These are phyloP conservation scores for Pelosia muscerda DNA, from an alignment of 2,888 invertebrate species.

Conservation along the genomic window DNA sequence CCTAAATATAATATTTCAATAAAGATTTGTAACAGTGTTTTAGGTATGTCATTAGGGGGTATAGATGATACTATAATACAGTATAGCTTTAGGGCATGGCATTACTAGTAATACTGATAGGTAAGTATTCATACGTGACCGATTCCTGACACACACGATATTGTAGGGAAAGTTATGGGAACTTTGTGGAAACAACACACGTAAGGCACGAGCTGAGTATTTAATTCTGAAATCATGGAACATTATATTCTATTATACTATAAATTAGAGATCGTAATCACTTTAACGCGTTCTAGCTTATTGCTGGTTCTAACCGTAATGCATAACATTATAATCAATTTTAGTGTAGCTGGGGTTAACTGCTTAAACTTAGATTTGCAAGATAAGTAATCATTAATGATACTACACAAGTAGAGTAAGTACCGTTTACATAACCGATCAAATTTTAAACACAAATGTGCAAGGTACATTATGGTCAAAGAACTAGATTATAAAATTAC, in stretches of 20 bases:
- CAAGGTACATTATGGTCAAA: neutral
- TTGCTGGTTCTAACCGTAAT: neutral
- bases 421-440: neutral
- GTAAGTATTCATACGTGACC: constrained; percentile 56
- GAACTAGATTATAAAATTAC: neutral
- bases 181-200: constrained; percentile 57
- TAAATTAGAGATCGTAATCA: constrained; percentile 15
- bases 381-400: constrained; percentile 2
- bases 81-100: neutral
- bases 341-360: constrained; percentile 5
- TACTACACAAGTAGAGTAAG: neutral
- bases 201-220: constrained; percentile 45
- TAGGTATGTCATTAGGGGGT: too few species aligned
- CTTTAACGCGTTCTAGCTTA: neutral
- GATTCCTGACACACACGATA: constrained; percentile 51
- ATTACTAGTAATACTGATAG: neutral
- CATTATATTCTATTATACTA: constrained; percentile 36
- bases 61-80: too few species aligned
- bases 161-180: constrained; percentile 67
- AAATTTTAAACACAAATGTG: neutral
- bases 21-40: too few species aligned
- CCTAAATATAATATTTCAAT: too few species aligned
- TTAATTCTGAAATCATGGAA: constrained; percentile 36
- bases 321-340: constrained; percentile 8
- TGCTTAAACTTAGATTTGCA: constrained; percentile 7